A percentile compares a stretch with the other conserved stretches of the same genome.
Conservation (phyloP, 2,113 vertebrate genomes). For the Calidris pugnax region DNA sequence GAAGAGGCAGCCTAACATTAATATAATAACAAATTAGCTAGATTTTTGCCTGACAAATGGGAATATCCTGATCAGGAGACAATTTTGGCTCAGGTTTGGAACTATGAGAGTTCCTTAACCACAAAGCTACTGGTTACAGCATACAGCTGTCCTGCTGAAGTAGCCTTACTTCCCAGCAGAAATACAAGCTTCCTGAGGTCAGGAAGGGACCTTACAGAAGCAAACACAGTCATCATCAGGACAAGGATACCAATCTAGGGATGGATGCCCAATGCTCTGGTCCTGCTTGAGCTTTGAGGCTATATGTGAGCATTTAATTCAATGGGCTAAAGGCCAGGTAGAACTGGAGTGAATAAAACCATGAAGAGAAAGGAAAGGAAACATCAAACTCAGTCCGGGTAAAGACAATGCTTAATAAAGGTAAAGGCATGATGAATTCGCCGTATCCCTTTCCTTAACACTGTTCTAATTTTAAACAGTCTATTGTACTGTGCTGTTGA, state of each 20-base stretch:
- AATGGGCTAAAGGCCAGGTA: neutral
- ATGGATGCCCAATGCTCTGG: neutral
- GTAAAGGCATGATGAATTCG: neutral
- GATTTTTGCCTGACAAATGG: neutral
- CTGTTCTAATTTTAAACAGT: slow-evolving; percentile 56
- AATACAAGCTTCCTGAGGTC: neutral
- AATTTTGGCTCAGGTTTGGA: neutral
- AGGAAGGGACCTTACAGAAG: neutral
- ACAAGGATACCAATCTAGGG: neutral
- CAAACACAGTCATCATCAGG: neutral
- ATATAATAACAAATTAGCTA: neutral
- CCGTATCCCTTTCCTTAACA: neutral
- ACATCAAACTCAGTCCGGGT: neutral
- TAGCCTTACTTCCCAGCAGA: neutral
- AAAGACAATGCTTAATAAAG: slow-evolving; percentile 6
- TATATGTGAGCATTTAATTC: neutral
- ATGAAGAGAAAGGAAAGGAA: neutral
- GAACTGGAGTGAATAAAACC: neutral
- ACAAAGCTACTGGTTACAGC: neutral
- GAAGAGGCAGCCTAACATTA: neutral
- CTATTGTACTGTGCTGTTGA: slow-evolving; percentile 54
- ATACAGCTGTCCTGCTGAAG: neutral
- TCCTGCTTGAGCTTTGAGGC: neutral
- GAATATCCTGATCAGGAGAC: neutral
- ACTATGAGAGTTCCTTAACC: neutral